Evolutionary conservation across 2,113 vertebrate genomes (phyloP), one percentile per base, ranked within the genome.

Genomic region (Phyllostomus discolor): DNA sequence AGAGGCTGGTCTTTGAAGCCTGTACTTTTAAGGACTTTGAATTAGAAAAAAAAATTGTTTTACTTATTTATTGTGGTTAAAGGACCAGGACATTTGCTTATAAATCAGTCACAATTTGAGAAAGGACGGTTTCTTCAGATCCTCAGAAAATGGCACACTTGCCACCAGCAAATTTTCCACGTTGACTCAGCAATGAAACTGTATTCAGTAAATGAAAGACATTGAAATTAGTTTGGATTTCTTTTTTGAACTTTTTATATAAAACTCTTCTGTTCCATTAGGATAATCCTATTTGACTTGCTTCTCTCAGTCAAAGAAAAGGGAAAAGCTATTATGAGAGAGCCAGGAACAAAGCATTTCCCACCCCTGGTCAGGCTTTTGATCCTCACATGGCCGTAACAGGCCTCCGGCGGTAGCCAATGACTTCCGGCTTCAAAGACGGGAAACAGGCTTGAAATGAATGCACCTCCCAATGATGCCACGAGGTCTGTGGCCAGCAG

Each of bases 221-320:
- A 64, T 2, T 94, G 91, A 95, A 81, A 93, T 94, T 95, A 88
- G 88, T 93, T 95, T 96, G 54, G 89, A 91, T 91, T 97, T 90
- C 92, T 88, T 97, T 93, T 95, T 96, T 95, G 86, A 97, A 95
- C 93, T 96, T 97, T 97, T 97, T 89, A 96, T 93, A 97, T 96
- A 95, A 97, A 98, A 97, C 93, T 88, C 92, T 96, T 97, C 95
- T 98, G 97, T 96, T 96, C 94, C 95, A 97, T 97, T 97, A 97
- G 92, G 97, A 96, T 97, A 97, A 98, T 97, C 96, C 97, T 96
- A 97, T 97, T 97, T 95, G 97, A 96, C 95, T 96, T 96, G 97
- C 96, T 97, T 97, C 88, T 92, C 59, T 93, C 88, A 11, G 95
- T 97, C 91, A 97, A 97, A 97, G 95, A 80, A 96, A 97, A 95